A percentile compares a stretch with the other conserved stretches of the same genome.
These are phyloP conservation scores for Blastomussa wellsi DNA, from an alignment of 92 coral and sea anemone species.

Conservation along the genomic window DNA sequence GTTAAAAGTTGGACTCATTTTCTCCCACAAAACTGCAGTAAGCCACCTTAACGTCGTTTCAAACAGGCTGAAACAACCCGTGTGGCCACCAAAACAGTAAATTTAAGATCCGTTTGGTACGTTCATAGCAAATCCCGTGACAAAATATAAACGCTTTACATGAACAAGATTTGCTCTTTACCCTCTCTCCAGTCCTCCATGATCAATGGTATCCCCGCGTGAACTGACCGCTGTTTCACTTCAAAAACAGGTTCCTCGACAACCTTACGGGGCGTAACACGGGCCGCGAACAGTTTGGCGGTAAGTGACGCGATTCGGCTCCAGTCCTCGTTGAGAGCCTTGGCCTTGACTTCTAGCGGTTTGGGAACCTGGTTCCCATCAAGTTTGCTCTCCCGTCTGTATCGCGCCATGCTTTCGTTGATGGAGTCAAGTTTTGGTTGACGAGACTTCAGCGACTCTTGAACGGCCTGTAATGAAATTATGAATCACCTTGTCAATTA, in stretches of 20 bases:
- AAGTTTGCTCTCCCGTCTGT: conserved; percentile 87
- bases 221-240: conserved; percentile 40
- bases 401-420: conserved; percentile 80
- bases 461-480: conserved; percentile 62
- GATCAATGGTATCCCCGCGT: conserved; percentile 39
- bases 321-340: conserved; percentile 87
- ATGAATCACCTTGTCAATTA: not conserved
- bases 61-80: not conserved
- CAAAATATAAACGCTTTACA: not conserved
- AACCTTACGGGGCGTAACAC: conserved; percentile 42
- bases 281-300: conserved; percentile 73
- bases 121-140: not conserved
- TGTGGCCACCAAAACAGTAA: not conserved
- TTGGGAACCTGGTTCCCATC: conserved; percentile 85
- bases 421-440: conserved; percentile 83
- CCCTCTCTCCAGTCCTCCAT: conserved; percentile 72
- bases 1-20: too few relatives aligned
- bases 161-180: not conserved
- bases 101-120: not conserved
- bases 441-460: conserved; percentile 75
- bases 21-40: too few relatives aligned
- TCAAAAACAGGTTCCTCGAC: conserved; percentile 49
- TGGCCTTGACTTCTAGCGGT: conserved; percentile 82
- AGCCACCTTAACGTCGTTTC: not conserved
- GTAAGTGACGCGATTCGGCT: conserved; percentile 77